Evolutionary conservation across 2,113 vertebrate genomes (phyloP), one percentile per base, ranked within the genome.

Genomic region (Toxostoma redivivum): DNA sequence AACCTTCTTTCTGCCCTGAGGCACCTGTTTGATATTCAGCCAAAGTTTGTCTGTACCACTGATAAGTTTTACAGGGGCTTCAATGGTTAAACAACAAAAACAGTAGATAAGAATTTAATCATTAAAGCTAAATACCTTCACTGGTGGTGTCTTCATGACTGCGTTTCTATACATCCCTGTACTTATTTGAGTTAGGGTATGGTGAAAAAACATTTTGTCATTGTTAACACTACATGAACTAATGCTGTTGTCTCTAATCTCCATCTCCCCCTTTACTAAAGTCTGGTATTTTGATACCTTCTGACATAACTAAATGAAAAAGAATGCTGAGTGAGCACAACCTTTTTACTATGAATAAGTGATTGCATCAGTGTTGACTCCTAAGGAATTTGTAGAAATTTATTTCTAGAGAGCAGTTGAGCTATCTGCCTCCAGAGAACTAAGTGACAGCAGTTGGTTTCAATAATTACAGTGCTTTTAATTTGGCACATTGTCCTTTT

Each of bases 391-490:
- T 83, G 50, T 61, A 93, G 38, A 83, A 73, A 86, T 62, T 72
- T 95, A 82, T 93, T 95, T 86, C 64, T 54, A 88, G 79, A 61
- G 47, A 74, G 44, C 42, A 70, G 66, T 7, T 69, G 81, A 89
- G 69, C 56, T 96, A 70, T 73, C 90, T 86, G 67, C 42, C 71
- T 73, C 35, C 84, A 77, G 58, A 88, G 35, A 54, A 25, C 30
- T 42, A 78, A 91, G 88, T 62, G 1, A 93, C 56, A 92, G 27
- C 64, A 93, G 21, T 30, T 79, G 69, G 19, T 80, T 90, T 85
- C 56, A 42, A 57, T 66, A 93, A 92, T 88, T 91, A 81, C 37
- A 80, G 40, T 77, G 54, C 67, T 90, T 94, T 91, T 93, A 88
- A 92, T 93, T 70, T 93, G 42, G 51, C 15, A 47, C 19, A 3